Evolutionary conservation across 2,797 vertebrate species (phyloP), one percentile per base, ranked within the genome.

Genomic region (Acridotheres tristis): DNA sequence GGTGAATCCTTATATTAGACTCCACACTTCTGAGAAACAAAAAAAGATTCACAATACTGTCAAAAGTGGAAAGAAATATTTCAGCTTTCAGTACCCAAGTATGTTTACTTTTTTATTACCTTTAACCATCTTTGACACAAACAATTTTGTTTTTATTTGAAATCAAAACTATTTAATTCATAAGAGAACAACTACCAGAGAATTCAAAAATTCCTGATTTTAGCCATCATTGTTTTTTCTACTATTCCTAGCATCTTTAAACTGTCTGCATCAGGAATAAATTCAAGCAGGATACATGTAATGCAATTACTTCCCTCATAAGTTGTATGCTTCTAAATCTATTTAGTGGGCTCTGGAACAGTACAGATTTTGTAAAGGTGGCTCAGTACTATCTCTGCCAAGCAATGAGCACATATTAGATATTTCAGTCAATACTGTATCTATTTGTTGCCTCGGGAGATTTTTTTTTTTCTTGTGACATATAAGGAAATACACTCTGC

Each of bases 321-420:
- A 91, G 51, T 38, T 73, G 42, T 6, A 16, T 36, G 53, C 58
- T 89, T 82, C 89, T 84, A 72, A 91, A 94, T 59, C 69, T 86
- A 77, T 72, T 93, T 71, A 93, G 65, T 36, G 80, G n/a, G 72
- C 45, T 85, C 43, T 85, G 89, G 48, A 94, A 92, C 26, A 73
- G 68, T 18, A 53, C 47, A 47, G 32, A 76, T 75, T 59, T 92
- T 75, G n/a, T 59, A 79, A 86, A 19, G 12, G 34, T 72, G 55
- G 73, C 27, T 92, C 38, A 91, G 48, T 53, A 71, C 34, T 77
- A 65, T 38, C 36, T 50, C 38, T 75, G 73, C 48, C 85, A 85
- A 77, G 25, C 54, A 74, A 57, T 18, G 16, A 92, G 25, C 17
- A 90, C 36, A 43, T 59, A 80, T 13, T 30, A 69, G 16, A 25